Evolutionary conservation across 2,797 vertebrate genomes (phyloP), one percentile per base, ranked within the genome.

Genomic region (Glyptemys insculpta): DNA sequence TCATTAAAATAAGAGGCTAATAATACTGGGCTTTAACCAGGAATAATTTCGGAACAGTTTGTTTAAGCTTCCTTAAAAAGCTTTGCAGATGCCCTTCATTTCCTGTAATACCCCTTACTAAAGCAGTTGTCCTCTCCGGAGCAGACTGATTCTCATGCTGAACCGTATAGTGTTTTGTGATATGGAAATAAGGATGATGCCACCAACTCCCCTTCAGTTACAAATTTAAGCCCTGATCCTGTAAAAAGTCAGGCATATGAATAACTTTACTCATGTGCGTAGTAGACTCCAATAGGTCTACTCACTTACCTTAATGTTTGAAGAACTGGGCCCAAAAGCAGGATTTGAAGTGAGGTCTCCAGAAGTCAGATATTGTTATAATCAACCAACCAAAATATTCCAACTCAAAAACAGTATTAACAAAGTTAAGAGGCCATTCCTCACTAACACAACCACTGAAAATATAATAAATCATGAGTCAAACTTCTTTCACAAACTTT

Each of bases 51-150:
- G n/a, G 21, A 10, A 89, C 18, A 85, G 47, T 50, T 83, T 87
- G 15, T 62, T 27, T 53, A 82, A 86, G 89, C 16, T 76, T 81
- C n/a, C 23, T 52, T 68, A 12, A 78, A 94, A 86, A 87, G 1
- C 21, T 89, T 94, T 91, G 8, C 25, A 54, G 52, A 56, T 14
- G 0, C 82, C 31, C 92, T 94, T 96, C 85, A 41, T 92, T 92
- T 31, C 7, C 29, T 59, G 4, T 79, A 62, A 65, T 54, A 53
- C 12, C 81, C 31, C 11, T 91, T 90, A 41, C 25, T 84, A 81
- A 68, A 57, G 44, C 79, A 83, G 27, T 34, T 82, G 65, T 65
- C 27, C 21, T 74, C 27, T 25, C 8, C 14, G 2, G n/a, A 6
- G 0, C 2, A 29, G 47, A 78, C 7, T 21, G 34, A n/a, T 68